Percentiles rank a stretch among this genome's conserved stretches.
Evolutionary conservation across 2,888 invertebrate species (phyloP).

Genomic region (Tetranychus piercei): DNA sequence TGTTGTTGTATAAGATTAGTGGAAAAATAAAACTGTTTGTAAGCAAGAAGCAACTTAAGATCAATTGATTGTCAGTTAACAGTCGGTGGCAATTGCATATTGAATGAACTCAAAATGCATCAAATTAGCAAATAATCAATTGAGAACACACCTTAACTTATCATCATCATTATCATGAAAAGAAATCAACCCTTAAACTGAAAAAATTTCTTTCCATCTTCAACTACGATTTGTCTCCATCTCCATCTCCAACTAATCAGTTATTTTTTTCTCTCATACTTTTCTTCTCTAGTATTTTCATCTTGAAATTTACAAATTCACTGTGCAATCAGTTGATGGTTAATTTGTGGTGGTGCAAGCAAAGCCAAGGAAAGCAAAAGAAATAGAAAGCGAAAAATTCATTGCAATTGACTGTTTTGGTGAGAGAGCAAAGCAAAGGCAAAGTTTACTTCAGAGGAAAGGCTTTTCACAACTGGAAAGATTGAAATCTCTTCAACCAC

Average conservation of each 20-base stretch:
- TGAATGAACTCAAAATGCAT: neutral
- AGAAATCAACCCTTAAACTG: neutral
- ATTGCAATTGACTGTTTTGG: too few species aligned
- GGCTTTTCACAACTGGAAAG: neutral
- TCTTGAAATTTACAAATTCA: neutral
- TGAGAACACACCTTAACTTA: neutral
- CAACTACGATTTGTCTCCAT: neutral
- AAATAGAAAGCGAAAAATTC: too few species aligned
- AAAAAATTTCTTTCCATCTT: neutral
- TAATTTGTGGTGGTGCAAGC: neutral
- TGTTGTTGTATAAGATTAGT: too few species aligned
- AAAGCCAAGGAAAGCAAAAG: too few species aligned
- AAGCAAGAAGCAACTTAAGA: neutral
- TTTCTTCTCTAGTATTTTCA: neutral
- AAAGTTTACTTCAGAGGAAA: neutral
- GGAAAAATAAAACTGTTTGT: too few species aligned
- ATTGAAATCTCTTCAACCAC: neutral
- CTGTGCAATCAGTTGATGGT: neutral
- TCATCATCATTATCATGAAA: neutral
- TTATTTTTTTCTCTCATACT: neutral
- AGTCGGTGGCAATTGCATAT: neutral
- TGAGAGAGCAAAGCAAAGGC: neutral
- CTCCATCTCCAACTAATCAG: neutral
- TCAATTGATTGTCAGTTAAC: conserved; percentile 1
- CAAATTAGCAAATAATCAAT: neutral